phyloP scores from a whole-genome alignment of 1,140 invertebrate species.

The Popillia japonica region DNA sequence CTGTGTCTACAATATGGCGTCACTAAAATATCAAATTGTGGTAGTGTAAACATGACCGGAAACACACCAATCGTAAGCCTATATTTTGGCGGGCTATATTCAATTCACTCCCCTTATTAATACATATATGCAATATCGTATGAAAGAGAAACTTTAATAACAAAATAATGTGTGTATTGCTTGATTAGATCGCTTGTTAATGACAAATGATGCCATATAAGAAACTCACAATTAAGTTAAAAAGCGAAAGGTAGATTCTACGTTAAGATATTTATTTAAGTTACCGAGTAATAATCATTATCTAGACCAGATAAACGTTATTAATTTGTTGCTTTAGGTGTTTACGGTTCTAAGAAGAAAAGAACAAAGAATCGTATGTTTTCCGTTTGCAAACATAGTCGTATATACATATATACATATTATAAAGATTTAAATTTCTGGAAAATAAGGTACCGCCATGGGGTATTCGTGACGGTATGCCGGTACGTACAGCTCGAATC shows the following conservation, averaged over 20 bases:
- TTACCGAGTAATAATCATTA: neutral
- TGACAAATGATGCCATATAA: slow-evolving; percentile 11
- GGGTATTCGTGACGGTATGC: slow-evolving; percentile 12
- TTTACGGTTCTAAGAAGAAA: neutral
- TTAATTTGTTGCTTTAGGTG: slow-evolving; percentile 23
- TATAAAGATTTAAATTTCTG: slow-evolving; percentile 31
- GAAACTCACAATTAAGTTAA: neutral
- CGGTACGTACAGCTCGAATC: neutral
- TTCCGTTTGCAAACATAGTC: neutral
- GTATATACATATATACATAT: neutral
- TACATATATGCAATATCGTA: no score
- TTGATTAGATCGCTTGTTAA: neutral
- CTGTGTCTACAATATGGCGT: no score
- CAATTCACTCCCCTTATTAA: no score
- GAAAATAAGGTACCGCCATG: slow-evolving; percentile 15
- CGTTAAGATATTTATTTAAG: slow-evolving; percentile 19
- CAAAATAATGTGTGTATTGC: no score
- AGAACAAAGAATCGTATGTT: neutral
- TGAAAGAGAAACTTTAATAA: no score
- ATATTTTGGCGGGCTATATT: no score
- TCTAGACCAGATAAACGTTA: slow-evolving; percentile 13
- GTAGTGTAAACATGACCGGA: no score
- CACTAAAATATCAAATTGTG: no score
- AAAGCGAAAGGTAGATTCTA: neutral
- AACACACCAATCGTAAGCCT: no score